Conservation (phyloP, 2,888 invertebrate species). For the Eilema depressum region DNA sequence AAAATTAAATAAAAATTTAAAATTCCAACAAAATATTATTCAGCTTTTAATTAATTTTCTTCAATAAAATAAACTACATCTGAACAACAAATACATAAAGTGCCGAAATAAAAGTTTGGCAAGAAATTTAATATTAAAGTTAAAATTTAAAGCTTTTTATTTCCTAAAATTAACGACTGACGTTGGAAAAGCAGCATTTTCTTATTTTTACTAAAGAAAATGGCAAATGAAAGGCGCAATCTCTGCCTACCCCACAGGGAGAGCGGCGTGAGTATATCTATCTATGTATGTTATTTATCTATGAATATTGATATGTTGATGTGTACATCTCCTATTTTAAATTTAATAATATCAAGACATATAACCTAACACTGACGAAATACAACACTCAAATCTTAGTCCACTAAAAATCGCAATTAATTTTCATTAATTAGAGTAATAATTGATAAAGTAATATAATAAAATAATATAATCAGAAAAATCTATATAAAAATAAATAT, state of each 20-base stretch:
- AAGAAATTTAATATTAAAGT: conserved; percentile 42
- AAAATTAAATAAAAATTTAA: neutral
- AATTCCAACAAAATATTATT: neutral
- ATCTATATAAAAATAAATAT: conserved; percentile 13
- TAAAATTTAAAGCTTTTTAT: conserved; percentile 50
- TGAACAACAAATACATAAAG: neutral
- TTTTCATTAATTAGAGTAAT: neutral
- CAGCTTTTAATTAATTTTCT: neutral
- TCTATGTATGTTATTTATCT: too few relatives aligned
- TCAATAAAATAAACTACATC: neutral
- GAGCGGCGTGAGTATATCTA: neutral
- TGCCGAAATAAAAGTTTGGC: conserved; percentile 27
- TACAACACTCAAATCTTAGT: neutral
- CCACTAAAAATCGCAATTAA: neutral
- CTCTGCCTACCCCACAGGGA: neutral
- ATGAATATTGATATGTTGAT: neutral
- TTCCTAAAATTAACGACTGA: conserved; percentile 1
- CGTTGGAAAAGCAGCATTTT: neutral
- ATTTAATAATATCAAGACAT: conserved; percentile 1
- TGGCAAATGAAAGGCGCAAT: neutral
- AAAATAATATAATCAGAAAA: conserved; percentile 7
- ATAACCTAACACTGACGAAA: neutral
- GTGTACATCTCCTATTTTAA: neutral
- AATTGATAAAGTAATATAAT: conserved; percentile 6
- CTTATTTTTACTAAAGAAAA: neutral